Conservation (phyloP, 1,140 invertebrate genomes). For the Harlomillsia oculata region DNA sequence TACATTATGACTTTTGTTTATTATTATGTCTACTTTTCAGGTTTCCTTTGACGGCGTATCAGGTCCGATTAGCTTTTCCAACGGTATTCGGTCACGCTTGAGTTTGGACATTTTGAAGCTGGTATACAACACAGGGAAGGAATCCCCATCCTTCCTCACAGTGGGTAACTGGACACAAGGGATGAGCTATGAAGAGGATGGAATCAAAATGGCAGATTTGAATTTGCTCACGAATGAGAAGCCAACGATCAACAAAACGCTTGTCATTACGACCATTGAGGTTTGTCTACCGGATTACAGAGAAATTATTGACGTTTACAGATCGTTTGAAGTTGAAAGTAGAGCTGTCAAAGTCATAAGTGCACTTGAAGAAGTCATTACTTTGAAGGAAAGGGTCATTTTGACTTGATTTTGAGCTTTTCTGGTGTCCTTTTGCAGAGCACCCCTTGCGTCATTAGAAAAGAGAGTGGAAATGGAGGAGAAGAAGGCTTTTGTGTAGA, state of each 20-base stretch:
- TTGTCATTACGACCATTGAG: constrained; percentile 30
- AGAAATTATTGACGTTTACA: not conserved
- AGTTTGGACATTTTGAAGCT: constrained; percentile 31
- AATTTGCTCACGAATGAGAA: constrained; percentile 29
- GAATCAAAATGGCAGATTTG: constrained; percentile 24
- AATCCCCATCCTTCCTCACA: constrained; percentile 17
- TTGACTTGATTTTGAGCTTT: too few relatives aligned
- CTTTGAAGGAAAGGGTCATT: too few relatives aligned
- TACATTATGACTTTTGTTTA: not conserved
- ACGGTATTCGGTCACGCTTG: constrained; percentile 24
- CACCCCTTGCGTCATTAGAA: constrained; percentile 10
- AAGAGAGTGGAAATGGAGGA: constrained; percentile 1
- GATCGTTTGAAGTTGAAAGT: not conserved
- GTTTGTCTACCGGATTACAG: too few relatives aligned
- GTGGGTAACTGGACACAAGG: constrained; percentile 34
- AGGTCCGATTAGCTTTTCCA: constrained; percentile 31
- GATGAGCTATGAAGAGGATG: constrained; percentile 22
- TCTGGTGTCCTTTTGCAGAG: not conserved
- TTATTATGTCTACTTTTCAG: too few relatives aligned
- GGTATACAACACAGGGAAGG: constrained; percentile 1
- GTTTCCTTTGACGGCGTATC: constrained; percentile 31
- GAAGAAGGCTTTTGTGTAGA: constrained; percentile 33
- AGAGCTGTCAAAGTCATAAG: too few relatives aligned
- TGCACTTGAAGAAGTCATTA: too few relatives aligned
- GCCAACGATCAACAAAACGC: constrained; percentile 31